These are phyloP conservation scores for Ploceus nigricollis DNA, from an alignment of 2,113 vertebrate species.

Conservation along the genomic window DNA sequence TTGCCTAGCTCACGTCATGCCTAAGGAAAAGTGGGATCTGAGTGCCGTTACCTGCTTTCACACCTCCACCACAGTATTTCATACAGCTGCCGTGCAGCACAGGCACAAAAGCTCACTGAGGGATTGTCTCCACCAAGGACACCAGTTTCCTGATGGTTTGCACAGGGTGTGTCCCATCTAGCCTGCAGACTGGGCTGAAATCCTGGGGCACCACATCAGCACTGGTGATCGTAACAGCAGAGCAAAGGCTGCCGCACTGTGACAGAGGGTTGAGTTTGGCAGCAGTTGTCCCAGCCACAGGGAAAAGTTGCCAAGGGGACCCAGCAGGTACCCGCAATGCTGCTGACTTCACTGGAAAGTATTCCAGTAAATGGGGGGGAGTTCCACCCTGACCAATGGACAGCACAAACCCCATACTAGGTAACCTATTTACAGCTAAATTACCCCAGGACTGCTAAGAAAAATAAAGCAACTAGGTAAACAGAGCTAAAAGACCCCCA, in stretches of 20 bases:
- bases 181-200: background rate
- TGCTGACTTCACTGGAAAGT: background rate
- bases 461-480: background rate
- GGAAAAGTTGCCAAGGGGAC: background rate
- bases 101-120: background rate
- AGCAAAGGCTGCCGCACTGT: background rate
- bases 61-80: background rate
- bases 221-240: background rate
- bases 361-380: background rate
- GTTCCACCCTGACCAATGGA: background rate
- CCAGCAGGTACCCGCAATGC: background rate
- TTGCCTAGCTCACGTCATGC: background rate
- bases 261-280: background rate
- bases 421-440: background rate
- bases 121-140: fast-evolving
- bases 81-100: fast-evolving
- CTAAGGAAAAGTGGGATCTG: background rate
- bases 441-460: background rate
- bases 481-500: background rate
- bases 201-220: background rate
- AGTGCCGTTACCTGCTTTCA: background rate
- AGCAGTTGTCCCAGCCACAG: background rate
- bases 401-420: background rate
- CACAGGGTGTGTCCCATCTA: background rate
- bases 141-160: background rate